A percentile compares a stretch with the other conserved stretches of the same genome.
Evolutionary conservation across 2,797 vertebrate genomes (phyloP).

Genomic region (Protosalanx chinensis): DNA sequence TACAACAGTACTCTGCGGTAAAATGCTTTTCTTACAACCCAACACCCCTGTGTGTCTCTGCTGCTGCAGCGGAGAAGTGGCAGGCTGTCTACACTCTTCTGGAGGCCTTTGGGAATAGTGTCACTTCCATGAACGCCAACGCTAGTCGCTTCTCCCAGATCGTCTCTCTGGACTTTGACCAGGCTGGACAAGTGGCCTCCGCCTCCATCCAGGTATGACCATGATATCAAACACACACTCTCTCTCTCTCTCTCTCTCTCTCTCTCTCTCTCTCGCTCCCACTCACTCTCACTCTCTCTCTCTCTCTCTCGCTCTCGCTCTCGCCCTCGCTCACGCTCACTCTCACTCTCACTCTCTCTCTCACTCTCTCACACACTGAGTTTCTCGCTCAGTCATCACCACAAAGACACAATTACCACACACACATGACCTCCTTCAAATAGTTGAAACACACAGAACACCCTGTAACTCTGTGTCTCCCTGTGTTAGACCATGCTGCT

Average conservation of each 20-base stretch:
- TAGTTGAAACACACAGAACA: background rate
- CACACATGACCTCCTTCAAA: background rate
- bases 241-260: too few relatives aligned
- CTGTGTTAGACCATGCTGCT: conserved; percentile 88
- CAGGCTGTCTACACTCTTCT: conserved; percentile 93
- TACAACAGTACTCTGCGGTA: background rate
- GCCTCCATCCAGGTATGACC: conserved; percentile 89
- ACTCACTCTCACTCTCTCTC: too few relatives aligned
- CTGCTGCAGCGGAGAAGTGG: conserved; percentile 89
- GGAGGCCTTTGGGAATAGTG: conserved; percentile 94
- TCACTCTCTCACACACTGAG: background rate
- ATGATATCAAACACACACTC: background rate
- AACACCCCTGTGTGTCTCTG: background rate
- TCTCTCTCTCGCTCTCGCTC: background rate
- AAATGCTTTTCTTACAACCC: background rate
- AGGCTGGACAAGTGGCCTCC: conserved; percentile 94
- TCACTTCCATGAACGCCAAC: conserved; percentile 85
- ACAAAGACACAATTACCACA: conserved; percentile 1
- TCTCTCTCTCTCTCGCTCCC: too few relatives aligned
- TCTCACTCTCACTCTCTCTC: background rate
- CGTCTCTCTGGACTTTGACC: conserved; percentile 94
- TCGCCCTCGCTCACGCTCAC: background rate
- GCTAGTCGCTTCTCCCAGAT: conserved; percentile 95
- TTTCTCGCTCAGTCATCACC: background rate
- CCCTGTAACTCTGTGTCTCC: background rate